Percentiles rank a stretch among this genome's conserved stretches.
These are phyloP conservation scores for Trichogramma dendrolimi DNA, from an alignment of 2,888 invertebrate genomes.

Conservation along the genomic window DNA sequence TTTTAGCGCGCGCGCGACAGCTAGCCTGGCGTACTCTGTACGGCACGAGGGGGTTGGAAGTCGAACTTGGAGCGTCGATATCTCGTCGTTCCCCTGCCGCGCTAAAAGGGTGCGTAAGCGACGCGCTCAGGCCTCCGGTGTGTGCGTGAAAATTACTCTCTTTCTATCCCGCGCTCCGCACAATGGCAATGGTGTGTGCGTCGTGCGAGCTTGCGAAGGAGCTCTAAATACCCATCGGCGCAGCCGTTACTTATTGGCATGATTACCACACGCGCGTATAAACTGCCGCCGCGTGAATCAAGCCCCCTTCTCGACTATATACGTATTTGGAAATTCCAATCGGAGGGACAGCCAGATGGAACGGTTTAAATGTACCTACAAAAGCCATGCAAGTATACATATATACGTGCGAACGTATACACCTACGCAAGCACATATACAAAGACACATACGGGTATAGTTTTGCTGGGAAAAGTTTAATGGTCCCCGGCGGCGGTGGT, in stretches of 20 bases:
- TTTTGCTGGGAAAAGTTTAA: slow-evolving; percentile 28
- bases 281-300: slow-evolving; percentile 5
- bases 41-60: too few species aligned
- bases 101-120: slow-evolving; percentile 7
- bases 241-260: slow-evolving; percentile 28
- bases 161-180: not conserved
- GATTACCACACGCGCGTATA: slow-evolving; percentile 18
- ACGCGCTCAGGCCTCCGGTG: not conserved
- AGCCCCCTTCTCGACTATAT: slow-evolving; percentile 11
- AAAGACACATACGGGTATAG: too few species aligned
- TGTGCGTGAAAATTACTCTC: slow-evolving; percentile 17
- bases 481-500: slow-evolving; percentile 19
- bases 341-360: slow-evolving; percentile 2
- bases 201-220: slow-evolving; percentile 1
- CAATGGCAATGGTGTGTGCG: too few species aligned
- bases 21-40: too few species aligned
- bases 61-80: too few species aligned
- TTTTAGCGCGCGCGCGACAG: too few species aligned
- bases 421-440: too few species aligned
- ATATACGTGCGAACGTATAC: too few species aligned
- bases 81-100: not conserved
- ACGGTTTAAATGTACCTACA: too few species aligned
- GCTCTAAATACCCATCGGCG: slow-evolving; percentile 28
- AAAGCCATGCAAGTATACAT: too few species aligned
- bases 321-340: slow-evolving; percentile 22